Base-by-base conservation (phyloP, 2,797 vertebrate species). In the Syngnathus acus region DNA sequence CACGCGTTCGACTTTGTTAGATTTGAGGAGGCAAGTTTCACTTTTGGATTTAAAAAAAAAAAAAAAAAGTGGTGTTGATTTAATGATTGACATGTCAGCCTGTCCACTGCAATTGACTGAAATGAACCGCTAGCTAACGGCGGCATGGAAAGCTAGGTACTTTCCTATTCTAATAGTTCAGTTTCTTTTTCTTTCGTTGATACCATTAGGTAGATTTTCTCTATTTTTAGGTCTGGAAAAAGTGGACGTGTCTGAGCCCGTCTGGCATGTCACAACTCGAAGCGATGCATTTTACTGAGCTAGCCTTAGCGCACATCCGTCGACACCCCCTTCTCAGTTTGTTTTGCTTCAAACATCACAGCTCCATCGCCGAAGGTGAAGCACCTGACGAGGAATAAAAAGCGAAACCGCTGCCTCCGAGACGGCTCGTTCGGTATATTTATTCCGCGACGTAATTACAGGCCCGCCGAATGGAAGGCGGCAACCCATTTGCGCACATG, bases 371-470 rank as follows among this genome's bases (percentile, higher is more conserved):
- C 40, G 14, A 10, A 16, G 67, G 55, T 68, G 65, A 57, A 75
- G 47, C 54, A 65, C 43, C 26, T 72, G 9, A 68, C 60, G 13
- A 62, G 21, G n/a, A 21, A 23, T 14, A 62, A 45, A 62, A 62
- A 53, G n/a, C 50, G n/a, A 53, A 53, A 14, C 6, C 7, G 13
- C 43, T 14, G 42, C 42, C 39, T 62, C 19, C 60, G 16, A 42
- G 60, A 62, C 21, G 60, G 94, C 92, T 92, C 92, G 88, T 94
- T 95, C 94, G 93, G 93, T 93, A 91, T 94, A 93, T 95, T 95
- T 94, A 95, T 95, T 94, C 94, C 93, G 91, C 94, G 93, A 93
- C 92, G 92, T 96, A 95, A 97, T 97, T 95, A 95, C 92, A 93
- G 94, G 94, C 92, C 32, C 94, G 93, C 92, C 95, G 92, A 94